Evolutionary conservation across 2,113 vertebrate species (phyloP), one percentile per base, ranked within the genome.

Genomic region (Sclerurus mexicanus): DNA sequence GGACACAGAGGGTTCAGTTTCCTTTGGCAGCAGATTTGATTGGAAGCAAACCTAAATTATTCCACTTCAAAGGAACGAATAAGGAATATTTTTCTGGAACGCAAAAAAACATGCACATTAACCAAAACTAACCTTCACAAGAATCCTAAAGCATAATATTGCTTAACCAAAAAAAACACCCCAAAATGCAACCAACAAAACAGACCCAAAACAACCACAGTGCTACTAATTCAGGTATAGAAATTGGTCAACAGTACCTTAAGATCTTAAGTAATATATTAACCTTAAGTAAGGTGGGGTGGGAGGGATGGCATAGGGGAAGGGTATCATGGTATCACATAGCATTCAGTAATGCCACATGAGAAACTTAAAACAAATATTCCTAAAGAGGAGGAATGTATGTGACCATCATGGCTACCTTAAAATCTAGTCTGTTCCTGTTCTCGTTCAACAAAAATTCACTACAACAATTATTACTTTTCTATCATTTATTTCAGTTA

Each of bases 1-100:
- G 69, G 89, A 95, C 4, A 5, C 0, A 0, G 35, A 81, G 23
- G 66, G 49, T 68, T 95, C 56, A 21, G 77, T 85, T 92, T 92
- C 87, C 69, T 89, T 91, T 40, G 74, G 60, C 89, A 91, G 55
- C 0, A 0, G 37, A 60, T 76, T 82, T 72, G 40, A 68, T 0
- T 53, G 31, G 77, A 96, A 93, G 44, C 31, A 85, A 96, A 94
- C 40, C n/a, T 60, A 73, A 94, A 87, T 46, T 71, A 79, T 46
- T 91, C 60, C 15, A 60, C 28, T 93, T 95, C 53, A 75, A 94
- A 87, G 73, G 15, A 85, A 28, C 16, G 53, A 85, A 58, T 59
- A 76, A 37, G 30, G 31, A 90, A 22, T 67, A 62, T 37, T 76
- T 30, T 72, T 74, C 30, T 37, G n/a, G 27, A 93, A 91, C 35